Evolutionary conservation across 2,113 vertebrate species (phyloP).

Genomic region (Tylochromis polylepis): DNA sequence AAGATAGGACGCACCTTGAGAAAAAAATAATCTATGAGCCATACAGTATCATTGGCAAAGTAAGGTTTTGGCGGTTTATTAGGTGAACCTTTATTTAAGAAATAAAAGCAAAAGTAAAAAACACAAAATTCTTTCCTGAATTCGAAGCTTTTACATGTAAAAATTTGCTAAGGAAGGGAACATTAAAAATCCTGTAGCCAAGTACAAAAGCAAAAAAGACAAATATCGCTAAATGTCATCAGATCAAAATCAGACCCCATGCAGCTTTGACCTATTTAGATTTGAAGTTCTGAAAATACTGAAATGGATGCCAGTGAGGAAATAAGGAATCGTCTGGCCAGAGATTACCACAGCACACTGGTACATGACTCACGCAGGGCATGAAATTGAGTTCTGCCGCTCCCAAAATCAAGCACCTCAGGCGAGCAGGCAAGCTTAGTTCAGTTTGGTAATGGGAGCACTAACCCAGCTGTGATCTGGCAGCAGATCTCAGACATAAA

Average conservation of each 20-base stretch:
- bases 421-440: conserved; percentile 9
- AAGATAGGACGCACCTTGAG: neutral
- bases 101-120: neutral
- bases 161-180: neutral
- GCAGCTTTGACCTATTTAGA: conserved; percentile 9
- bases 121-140: neutral
- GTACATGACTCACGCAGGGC: conserved; percentile 37
- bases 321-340: neutral
- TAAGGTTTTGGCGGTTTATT: too few species aligned
- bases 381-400: conserved; percentile 33
- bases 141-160: neutral
- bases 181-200: neutral
- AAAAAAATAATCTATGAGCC: neutral
- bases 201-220: neutral
- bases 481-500: conserved; percentile 11
- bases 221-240: neutral
- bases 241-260: neutral
- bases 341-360: conserved; percentile 23
- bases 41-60: neutral
- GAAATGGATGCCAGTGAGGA: neutral
- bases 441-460: conserved; percentile 20
- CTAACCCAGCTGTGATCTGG: conserved; percentile 28
- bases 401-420: conserved; percentile 35
- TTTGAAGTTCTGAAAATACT: neutral
- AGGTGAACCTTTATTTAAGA: neutral